Conservation (phyloP, 2,113 vertebrate species). For the Zosterops borbonicus region DNA sequence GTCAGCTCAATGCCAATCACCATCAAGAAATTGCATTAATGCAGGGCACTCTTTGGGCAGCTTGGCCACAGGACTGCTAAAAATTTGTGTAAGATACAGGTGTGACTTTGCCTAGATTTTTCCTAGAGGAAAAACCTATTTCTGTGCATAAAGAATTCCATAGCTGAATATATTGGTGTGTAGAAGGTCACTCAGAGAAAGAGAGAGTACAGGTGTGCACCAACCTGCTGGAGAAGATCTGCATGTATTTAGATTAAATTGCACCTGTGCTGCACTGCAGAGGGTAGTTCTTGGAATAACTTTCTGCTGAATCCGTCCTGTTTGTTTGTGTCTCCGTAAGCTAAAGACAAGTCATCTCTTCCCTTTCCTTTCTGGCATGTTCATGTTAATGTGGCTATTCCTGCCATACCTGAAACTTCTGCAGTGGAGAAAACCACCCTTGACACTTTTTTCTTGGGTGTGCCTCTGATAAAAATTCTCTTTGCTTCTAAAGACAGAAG, state of each 20-base stretch:
- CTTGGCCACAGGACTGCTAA: not conserved
- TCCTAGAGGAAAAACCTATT: not conserved
- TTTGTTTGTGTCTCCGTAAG: not conserved
- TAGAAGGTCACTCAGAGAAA: not conserved
- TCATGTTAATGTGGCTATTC: not conserved
- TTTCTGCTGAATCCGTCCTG: not conserved
- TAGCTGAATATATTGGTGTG: not conserved
- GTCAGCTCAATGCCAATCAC: not conserved
- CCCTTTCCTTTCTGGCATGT: not conserved
- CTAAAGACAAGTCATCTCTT: not conserved
- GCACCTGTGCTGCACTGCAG: not conserved
- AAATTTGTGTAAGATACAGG: not conserved
- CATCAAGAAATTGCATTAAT: not conserved
- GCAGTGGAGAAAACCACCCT: not conserved
- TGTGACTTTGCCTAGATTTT: not conserved
- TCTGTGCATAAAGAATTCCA: not conserved
- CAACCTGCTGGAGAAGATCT: not conserved
- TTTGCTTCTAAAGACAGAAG: slow-evolving; percentile 1
- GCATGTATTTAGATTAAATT: not conserved
- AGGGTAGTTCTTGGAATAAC: not conserved
- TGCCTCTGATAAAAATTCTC: slow-evolving; percentile 28
- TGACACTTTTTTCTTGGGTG: slow-evolving; percentile 25
- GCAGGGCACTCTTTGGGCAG: not conserved
- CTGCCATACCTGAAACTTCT: slow-evolving; percentile 33
- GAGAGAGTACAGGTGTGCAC: not conserved